Conservation (phyloP, 2,113 vertebrate species). For the Numida meleagris region DNA sequence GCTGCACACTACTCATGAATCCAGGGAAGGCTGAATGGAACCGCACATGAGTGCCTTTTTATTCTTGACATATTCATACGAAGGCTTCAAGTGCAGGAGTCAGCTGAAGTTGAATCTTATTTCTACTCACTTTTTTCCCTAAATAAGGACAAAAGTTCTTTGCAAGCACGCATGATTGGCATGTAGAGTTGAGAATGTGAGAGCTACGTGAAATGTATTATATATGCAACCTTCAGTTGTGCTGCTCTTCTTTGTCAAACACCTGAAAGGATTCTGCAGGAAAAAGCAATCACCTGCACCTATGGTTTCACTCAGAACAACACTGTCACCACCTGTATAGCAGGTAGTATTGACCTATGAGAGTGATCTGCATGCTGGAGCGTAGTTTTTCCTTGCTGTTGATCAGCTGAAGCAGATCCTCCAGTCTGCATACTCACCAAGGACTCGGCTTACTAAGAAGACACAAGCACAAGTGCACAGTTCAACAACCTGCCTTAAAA, state of each 20-base stretch:
- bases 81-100: not conserved
- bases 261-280: not conserved
- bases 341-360: not conserved
- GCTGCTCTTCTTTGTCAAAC: not conserved
- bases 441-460: not conserved
- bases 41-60: not conserved
- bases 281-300: fast-evolving
- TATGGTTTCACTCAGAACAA: not conserved
- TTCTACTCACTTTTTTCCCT: not conserved
- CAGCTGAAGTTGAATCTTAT: not conserved
- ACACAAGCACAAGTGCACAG: not conserved
- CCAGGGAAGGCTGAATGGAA: not conserved
- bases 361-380: fast-evolving
- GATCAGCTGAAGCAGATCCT: not conserved
- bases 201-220: not conserved
- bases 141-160: not conserved
- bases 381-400: not conserved
- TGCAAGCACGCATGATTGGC: not conserved
- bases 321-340: not conserved
- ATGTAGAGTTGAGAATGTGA: not conserved
- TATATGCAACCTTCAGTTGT: not conserved
- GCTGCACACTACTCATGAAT: not conserved
- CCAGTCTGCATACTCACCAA: fast-evolving
- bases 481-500: not conserved
- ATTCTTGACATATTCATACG: not conserved